A percentile compares a stretch with the other conserved stretches of the same genome.
Conservation (phyloP, 2,113 vertebrate species). For the Pandion haliaetus region DNA sequence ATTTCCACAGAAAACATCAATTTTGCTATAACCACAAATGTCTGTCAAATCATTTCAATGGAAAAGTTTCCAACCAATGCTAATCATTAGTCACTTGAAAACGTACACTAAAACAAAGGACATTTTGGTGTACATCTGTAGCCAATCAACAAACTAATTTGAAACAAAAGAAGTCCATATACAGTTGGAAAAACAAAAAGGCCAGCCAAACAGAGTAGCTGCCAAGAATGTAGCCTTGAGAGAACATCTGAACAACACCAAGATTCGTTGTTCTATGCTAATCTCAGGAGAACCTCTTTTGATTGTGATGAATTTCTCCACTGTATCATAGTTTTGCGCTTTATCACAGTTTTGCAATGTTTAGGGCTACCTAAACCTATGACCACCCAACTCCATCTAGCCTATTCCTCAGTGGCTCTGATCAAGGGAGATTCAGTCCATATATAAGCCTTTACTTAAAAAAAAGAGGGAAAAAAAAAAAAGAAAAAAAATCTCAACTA, state of each 20-base stretch:
- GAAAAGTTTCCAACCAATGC: conserved; percentile 23
- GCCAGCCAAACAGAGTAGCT: background rate
- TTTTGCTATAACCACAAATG: conserved; percentile 32
- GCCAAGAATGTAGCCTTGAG: conserved; percentile 23
- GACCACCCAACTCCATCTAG: background rate
- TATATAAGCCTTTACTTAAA: background rate
- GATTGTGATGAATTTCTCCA: background rate
- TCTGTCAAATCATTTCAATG: background rate
- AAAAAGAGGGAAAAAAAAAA: fast-evolving
- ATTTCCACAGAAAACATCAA: conserved; percentile 39
- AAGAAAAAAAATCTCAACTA: too few relatives aligned
- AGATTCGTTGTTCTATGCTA: background rate
- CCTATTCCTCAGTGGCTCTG: background rate
- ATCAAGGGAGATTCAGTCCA: background rate
- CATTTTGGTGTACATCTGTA: conserved; percentile 40
- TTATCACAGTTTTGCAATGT: background rate
- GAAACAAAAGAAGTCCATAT: conserved; percentile 60
- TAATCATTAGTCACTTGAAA: conserved; percentile 44
- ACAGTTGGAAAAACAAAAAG: conserved; percentile 61
- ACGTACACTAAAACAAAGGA: conserved; percentile 28
- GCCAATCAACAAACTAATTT: conserved; percentile 46
- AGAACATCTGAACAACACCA: conserved; percentile 26
- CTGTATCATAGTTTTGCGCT: background rate
- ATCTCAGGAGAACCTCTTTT: background rate
- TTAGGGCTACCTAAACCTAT: background rate